Conservation (phyloP, 2,797 vertebrate genomes). For the Ambastaia sidthimunki region DNA sequence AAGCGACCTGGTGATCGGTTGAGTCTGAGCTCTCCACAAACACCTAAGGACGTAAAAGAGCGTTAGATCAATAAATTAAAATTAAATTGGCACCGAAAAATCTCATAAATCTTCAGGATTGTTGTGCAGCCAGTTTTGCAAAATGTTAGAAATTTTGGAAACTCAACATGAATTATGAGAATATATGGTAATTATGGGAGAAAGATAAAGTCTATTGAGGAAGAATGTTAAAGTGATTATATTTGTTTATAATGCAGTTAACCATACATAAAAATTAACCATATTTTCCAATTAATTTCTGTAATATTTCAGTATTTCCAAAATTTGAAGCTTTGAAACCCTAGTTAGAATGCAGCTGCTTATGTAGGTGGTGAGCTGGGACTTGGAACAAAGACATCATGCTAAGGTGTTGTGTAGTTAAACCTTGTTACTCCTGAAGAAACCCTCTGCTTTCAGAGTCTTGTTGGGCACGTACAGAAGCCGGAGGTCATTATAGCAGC, state of each 20-base stretch:
- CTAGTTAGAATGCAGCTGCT: too few species aligned
- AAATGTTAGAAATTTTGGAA: too few species aligned
- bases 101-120: background rate
- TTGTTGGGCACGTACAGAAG: constrained; percentile 93
- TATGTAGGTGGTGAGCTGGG: background rate
- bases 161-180: too few species aligned
- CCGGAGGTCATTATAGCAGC: constrained; percentile 96
- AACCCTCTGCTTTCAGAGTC: constrained; percentile 96
- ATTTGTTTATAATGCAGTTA: too few species aligned
- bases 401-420: background rate
- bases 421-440: constrained; percentile 99
- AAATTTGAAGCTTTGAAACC: too few species aligned
- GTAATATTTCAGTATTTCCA: too few species aligned
- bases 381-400: background rate
- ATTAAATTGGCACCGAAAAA: background rate
- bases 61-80: background rate
- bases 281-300: too few species aligned
- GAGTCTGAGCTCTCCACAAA: constrained; percentile 96
- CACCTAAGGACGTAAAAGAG: constrained; percentile 76
- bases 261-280: too few species aligned
- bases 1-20: constrained; percentile 85
- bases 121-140: background rate
- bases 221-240: too few species aligned
- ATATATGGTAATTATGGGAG: too few species aligned
- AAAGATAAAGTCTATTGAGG: too few species aligned